These are phyloP conservation scores for Dasypolia templi DNA, from an alignment of 2,888 invertebrate genomes.

Conservation along the genomic window DNA sequence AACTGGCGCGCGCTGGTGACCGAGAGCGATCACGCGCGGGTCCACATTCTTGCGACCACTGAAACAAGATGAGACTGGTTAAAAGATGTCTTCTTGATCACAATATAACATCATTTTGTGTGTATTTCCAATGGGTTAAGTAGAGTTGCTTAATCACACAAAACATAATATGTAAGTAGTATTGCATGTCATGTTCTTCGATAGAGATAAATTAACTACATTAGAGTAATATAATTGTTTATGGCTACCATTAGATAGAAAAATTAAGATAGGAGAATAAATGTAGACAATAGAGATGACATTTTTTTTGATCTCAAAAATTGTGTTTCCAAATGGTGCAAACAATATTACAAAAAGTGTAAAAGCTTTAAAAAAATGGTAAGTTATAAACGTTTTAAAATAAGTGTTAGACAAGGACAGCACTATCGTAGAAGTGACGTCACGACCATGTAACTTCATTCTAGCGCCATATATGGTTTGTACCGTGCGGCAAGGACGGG, in stretches of 20 bases:
- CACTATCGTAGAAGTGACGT: too few species aligned
- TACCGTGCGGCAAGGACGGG: too few species aligned
- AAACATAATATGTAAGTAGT: too few species aligned
- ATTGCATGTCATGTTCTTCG: conserved; percentile 2
- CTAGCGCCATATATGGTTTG: too few species aligned
- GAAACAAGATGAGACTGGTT: conserved; percentile 43
- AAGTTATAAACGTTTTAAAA: too few species aligned
- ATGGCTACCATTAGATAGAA: conserved; percentile 25
- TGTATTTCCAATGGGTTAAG: neutral
- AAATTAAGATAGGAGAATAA: conserved; percentile 37
- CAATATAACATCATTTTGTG: neutral
- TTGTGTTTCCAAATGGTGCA: too few species aligned
- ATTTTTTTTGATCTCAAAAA: too few species aligned
- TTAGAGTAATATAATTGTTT: conserved; percentile 26
- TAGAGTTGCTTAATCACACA: neutral
- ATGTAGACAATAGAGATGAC: conserved; percentile 12
- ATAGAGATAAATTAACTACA: conserved; percentile 4
- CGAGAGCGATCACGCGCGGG: conserved; percentile 56
- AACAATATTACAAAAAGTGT: too few species aligned
- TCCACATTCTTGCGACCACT: conserved; percentile 63
- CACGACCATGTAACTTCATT: too few species aligned
- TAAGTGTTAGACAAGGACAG: too few species aligned
- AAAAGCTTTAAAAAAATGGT: too few species aligned
- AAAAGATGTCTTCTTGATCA: neutral
- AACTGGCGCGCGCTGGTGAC: conserved; percentile 71